These are phyloP conservation scores for Aurelia sp. DNA, from an alignment of 30 jellyfish, hydroid and myxozoan genomes.

Conservation along the genomic window DNA sequence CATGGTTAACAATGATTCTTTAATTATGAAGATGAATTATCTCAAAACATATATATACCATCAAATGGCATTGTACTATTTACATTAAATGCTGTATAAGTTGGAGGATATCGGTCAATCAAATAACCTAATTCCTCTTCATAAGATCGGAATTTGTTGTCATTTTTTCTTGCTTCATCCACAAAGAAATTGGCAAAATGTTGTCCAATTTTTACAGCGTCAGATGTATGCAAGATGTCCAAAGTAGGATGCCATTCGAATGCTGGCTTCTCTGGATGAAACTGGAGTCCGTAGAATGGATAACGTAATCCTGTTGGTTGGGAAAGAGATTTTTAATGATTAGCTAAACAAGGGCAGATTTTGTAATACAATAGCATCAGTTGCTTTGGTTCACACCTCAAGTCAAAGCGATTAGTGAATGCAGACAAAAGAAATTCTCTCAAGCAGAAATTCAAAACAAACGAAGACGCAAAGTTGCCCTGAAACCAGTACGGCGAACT, in stretches of 20 bases:
- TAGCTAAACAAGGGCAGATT: no score
- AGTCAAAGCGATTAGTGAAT: no score
- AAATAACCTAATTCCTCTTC: conserved; percentile 54
- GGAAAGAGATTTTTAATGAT: not conserved
- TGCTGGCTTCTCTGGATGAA: conserved; percentile 92
- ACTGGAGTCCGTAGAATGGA: conserved; percentile 96
- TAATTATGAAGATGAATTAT: no score
- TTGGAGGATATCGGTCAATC: conserved; percentile 63
- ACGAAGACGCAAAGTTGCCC: no score
- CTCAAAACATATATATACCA: conserved; percentile 57
- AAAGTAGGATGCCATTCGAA: conserved; percentile 90
- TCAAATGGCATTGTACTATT: conserved; percentile 75
- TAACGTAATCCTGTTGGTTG: conserved; percentile 50
- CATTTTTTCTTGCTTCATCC: conserved; percentile 79
- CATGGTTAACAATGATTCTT: no score
- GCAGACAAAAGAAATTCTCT: no score
- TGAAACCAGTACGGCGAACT: no score
- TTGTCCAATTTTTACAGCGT: conserved; percentile 82
- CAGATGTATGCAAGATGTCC: conserved; percentile 66
- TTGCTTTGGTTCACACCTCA: no score
- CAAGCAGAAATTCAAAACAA: no score
- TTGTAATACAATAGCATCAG: no score
- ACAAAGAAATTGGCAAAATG: conserved; percentile 68
- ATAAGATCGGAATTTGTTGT: conserved; percentile 26
- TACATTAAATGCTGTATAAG: conserved; percentile 74